These are phyloP conservation scores for Cichladusa arquata DNA, from an alignment of 2,113 vertebrate genomes.

Conservation along the genomic window DNA sequence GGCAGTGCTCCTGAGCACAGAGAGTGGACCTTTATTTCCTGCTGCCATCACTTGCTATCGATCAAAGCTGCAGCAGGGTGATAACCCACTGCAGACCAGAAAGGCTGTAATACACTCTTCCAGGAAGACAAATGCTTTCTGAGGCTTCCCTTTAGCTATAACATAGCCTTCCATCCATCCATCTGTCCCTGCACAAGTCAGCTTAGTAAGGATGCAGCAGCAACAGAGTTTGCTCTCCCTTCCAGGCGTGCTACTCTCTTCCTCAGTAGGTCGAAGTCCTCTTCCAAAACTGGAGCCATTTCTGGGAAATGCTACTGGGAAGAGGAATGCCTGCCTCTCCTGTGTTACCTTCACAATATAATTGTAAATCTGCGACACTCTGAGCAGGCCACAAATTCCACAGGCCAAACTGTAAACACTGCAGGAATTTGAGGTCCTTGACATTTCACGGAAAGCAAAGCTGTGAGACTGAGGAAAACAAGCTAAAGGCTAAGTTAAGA, in stretches of 20 bases:
- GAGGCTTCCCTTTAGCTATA: background rate
- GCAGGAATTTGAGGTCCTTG: background rate
- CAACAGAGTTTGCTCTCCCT: background rate
- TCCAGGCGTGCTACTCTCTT: background rate
- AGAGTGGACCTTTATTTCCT: background rate
- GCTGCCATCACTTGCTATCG: background rate
- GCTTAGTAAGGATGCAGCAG: background rate
- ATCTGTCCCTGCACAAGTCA: background rate
- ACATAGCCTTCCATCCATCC: background rate
- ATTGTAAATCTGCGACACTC: background rate
- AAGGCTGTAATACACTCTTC: background rate
- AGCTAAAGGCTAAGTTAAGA: constrained; percentile 50
- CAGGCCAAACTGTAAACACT: constrained; percentile 18
- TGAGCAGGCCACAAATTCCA: background rate
- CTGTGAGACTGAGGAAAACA: constrained; percentile 11
- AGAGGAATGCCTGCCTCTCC: background rate
- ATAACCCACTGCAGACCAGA: background rate
- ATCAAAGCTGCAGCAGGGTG: background rate
- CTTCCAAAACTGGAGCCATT: background rate
- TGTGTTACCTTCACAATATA: background rate
- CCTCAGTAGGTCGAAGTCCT: background rate
- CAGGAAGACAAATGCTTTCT: background rate
- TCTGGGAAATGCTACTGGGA: background rate
- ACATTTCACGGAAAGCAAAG: constrained; percentile 28
- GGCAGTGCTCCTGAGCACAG: background rate